Conservation (phyloP, 2,797 vertebrate species). For the Acanthornis magna region DNA sequence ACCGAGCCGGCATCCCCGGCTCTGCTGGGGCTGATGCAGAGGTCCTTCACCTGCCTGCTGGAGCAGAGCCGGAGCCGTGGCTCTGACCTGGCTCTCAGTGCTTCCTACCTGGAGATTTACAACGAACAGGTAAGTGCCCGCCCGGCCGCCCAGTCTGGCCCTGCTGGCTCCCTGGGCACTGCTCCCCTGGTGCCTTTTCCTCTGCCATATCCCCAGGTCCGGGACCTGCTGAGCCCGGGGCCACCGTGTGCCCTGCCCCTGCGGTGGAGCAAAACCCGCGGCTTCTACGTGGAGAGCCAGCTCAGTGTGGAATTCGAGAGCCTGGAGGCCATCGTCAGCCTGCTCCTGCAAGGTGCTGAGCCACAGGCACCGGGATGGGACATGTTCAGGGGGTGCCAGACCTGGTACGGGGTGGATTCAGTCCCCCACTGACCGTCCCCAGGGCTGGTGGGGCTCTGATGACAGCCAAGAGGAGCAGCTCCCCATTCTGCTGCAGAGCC, state of each 20-base stretch:
- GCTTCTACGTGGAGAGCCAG: conserved; percentile 78
- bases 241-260: conserved; percentile 54
- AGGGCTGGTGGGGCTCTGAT: background rate
- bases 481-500: background rate
- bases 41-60: conserved; percentile 74
- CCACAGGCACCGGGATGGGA: accelerated
- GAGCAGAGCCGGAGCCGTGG: conserved; percentile 53
- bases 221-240: conserved; percentile 70
- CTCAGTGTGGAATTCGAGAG: conserved; percentile 64
- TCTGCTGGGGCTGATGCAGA: conserved; percentile 74
- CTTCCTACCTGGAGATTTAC: conserved; percentile 80
- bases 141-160: accelerated
- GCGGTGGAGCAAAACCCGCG: conserved; percentile 72
- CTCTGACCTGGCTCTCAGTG: conserved; percentile 63
- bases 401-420: accelerated
- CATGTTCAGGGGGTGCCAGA: accelerated
- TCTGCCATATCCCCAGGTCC: conserved; percentile 33
- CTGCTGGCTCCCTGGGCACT: accelerated
- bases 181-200: accelerated
- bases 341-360: conserved; percentile 72
- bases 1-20: background rate
- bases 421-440: accelerated
- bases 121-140: conserved; percentile 72
- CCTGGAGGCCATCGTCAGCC: conserved; percentile 65
- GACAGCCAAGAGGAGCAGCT: background rate